These are phyloP conservation scores for Galaxea fascicularis DNA, from an alignment of 92 coral and sea anemone species.

Conservation along the genomic window DNA sequence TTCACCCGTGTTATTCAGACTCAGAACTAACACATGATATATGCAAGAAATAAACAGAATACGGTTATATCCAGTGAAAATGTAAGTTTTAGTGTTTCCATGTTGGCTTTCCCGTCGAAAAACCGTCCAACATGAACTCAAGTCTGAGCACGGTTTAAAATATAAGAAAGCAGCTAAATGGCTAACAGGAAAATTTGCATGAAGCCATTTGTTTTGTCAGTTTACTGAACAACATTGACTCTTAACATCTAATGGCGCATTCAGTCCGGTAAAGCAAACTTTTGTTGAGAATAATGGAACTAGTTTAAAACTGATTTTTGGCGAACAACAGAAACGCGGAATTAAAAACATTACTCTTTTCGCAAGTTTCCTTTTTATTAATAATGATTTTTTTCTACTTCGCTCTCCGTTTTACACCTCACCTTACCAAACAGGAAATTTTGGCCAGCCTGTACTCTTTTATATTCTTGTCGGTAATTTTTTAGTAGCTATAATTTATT, in stretches of 20 bases:
- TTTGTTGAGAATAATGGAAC: constrained; percentile 1
- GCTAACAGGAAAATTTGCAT: constrained; percentile 10
- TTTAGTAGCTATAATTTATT: too few relatives aligned
- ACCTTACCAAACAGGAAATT: background rate
- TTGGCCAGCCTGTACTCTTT: background rate
- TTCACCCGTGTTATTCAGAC: too few relatives aligned
- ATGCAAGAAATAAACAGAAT: too few relatives aligned
- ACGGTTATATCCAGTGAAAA: too few relatives aligned
- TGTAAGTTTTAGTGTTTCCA: too few relatives aligned
- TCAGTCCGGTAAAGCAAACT: background rate
- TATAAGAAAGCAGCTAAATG: background rate
- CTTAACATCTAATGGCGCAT: background rate
- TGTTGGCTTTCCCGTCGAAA: too few relatives aligned
- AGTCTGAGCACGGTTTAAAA: background rate
- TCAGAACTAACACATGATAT: too few relatives aligned
- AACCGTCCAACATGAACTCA: too few relatives aligned
- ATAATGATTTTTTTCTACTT: background rate
- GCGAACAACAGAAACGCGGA: background rate
- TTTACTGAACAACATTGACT: background rate
- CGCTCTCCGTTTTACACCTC: background rate
- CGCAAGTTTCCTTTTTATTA: background rate
- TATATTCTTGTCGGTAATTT: background rate
- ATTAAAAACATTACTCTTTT: too few relatives aligned
- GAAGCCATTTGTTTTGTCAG: background rate
- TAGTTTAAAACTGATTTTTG: background rate